phyloP scores from a whole-genome alignment of 2,113 vertebrate genomes.

The Pterocles gutturalis region DNA sequence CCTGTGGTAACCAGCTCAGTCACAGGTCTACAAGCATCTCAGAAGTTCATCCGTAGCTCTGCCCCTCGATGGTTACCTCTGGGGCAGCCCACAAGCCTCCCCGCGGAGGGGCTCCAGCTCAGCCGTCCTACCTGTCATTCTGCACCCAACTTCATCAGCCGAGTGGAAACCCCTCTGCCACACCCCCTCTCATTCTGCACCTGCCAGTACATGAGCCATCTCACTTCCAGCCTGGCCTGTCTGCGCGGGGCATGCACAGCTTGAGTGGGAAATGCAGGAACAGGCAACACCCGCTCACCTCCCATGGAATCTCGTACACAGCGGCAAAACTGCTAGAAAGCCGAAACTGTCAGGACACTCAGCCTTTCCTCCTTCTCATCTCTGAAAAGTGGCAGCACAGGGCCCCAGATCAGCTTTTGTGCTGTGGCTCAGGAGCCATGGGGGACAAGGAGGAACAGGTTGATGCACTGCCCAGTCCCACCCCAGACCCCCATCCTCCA shows the following conservation, averaged over 20 bases:
- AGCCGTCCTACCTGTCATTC: background rate
- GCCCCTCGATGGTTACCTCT: background rate
- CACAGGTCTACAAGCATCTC: background rate
- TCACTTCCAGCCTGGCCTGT: too few relatives aligned
- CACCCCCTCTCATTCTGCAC: background rate
- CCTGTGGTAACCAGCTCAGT: background rate
- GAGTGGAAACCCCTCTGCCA: background rate
- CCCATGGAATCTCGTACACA: too few relatives aligned
- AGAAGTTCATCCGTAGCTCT: background rate
- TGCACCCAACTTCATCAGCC: background rate
- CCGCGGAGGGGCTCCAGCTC: background rate
- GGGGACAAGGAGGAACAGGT: background rate
- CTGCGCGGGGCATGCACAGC: accelerated
- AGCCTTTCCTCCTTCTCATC: background rate
- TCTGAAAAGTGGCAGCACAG: background rate
- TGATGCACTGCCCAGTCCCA: accelerated
- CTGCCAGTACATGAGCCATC: background rate
- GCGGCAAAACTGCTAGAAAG: background rate
- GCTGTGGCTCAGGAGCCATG: background rate
- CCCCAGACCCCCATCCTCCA: background rate
- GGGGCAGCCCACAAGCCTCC: accelerated
- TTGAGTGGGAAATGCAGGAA: accelerated
- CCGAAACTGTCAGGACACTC: background rate
- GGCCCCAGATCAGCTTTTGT: background rate
- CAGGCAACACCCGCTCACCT: accelerated